phyloP scores from a whole-genome alignment of 2,113 vertebrate genomes.

The Phaetusa simplex region DNA sequence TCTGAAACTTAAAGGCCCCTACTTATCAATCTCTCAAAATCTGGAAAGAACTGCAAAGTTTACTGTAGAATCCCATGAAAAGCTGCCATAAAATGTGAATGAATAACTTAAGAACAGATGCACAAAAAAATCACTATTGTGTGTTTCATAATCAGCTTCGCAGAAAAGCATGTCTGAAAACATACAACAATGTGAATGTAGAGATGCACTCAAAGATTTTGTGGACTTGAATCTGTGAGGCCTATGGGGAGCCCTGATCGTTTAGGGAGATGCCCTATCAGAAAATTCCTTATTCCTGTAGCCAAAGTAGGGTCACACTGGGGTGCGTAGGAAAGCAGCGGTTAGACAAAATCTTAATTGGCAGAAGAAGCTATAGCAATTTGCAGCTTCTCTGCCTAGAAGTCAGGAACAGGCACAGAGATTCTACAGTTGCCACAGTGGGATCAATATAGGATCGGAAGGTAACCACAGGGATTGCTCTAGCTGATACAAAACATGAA shows the following conservation, averaged over 20 bases:
- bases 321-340: background rate
- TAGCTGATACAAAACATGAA: background rate
- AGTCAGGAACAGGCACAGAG: background rate
- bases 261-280: background rate
- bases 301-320: background rate
- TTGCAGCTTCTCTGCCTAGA: background rate
- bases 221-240: background rate
- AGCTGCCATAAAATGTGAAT: background rate
- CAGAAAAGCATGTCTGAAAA: background rate
- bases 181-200: background rate
- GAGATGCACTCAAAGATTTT: background rate
- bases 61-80: background rate
- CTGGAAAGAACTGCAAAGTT: background rate
- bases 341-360: background rate
- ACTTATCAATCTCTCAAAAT: background rate
- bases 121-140: background rate
- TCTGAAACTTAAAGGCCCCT: background rate
- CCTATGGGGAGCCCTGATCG: background rate
- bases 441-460: background rate
- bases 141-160: background rate
- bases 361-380: background rate
- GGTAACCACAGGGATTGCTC: background rate
- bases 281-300: background rate
- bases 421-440: background rate
- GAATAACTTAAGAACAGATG: background rate